Evolutionary conservation across 2,113 vertebrate genomes (phyloP), one percentile per base, ranked within the genome.

Genomic region (Gasterosteus aculeatus): DNA sequence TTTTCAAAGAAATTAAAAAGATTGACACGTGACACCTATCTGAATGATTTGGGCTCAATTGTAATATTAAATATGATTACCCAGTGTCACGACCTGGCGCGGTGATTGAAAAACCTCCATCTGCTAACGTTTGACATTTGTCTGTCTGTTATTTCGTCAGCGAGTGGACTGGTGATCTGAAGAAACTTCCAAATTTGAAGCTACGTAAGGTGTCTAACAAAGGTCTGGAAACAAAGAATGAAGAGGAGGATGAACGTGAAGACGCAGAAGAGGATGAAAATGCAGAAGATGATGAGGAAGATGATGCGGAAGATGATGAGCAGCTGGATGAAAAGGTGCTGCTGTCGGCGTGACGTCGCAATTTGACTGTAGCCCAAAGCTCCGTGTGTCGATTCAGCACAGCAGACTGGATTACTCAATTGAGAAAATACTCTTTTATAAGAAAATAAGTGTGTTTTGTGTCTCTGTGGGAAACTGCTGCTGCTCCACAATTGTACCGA

Each of bases 161-260:
- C 87, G 96, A 96, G 69, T 99, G 98, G 98, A 95, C 94, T 44
- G 96, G 96, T 53, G 96, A 99, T 85, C 90, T 99, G 78, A 97
- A 94, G 91, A 98, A 98, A 86, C 91, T 99, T 67, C 97, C 97
- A 38, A 99, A 97, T 83, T 95, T 99, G 80, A 98, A 97, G 93
- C 95, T 97, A 93, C 94, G 95, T 60, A 97, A 95, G 81, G 70
- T 99, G 2, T 97, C 95, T 10, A 92, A 89, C 49, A 92, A 80
- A 77, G 93, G 93, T 87, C 83, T 84, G 56, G 61, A 93, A 78
- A 82, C 8, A 18, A 75, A 49, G 81, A 90, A 68, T 56, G 69
- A 89, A 33, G 71, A 78, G 82, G 80, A 93, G 33, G 12, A 89
- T 42, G 87, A 78, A 57, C 77, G 90, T 0, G 19, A 67, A 0